phyloP scores from a whole-genome alignment of 2,888 invertebrate species.

The Meteorus cinctellus region DNA sequence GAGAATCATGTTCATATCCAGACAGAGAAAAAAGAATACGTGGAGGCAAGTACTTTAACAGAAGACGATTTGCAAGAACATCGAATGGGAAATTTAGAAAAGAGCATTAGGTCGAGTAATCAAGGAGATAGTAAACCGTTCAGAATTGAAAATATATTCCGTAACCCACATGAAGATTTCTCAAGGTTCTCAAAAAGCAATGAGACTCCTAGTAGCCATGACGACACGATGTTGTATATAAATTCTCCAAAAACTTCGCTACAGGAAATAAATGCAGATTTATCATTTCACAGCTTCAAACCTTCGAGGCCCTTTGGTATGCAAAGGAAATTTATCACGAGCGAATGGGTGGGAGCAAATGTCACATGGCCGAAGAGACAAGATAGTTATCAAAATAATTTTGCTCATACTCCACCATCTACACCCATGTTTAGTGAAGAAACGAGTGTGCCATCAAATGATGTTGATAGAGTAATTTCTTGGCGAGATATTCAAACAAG shows the following conservation, averaged over 20 bases:
- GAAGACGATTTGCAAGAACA: slow-evolving; percentile 44
- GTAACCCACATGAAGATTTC: slow-evolving; percentile 53
- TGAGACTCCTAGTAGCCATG: slow-evolving; percentile 20
- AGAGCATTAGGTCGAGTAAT: slow-evolving; percentile 47
- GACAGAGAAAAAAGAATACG: slow-evolving; percentile 54
- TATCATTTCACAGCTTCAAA: slow-evolving; percentile 33
- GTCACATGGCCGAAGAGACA: slow-evolving; percentile 33
- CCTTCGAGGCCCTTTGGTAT: slow-evolving; percentile 27
- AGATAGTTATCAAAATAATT: slow-evolving; percentile 13
- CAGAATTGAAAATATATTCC: slow-evolving; percentile 64
- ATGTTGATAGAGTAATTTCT: background rate
- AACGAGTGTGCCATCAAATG: background rate
- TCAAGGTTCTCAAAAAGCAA: background rate
- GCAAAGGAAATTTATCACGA: slow-evolving; percentile 35
- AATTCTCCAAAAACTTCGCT: slow-evolving; percentile 63
- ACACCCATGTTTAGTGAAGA: background rate
- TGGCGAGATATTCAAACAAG: slow-evolving; percentile 10
- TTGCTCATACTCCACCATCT: background rate
- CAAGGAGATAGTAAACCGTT: slow-evolving; percentile 62
- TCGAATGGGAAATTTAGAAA: slow-evolving; percentile 47
- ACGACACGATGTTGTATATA: slow-evolving; percentile 60
- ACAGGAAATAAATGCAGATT: slow-evolving; percentile 51
- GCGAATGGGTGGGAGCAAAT: slow-evolving; percentile 32
- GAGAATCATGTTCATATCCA: slow-evolving; percentile 56
- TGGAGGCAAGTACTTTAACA: slow-evolving; percentile 48